phyloP scores from a whole-genome alignment of 2,888 invertebrate genomes.

The Halictus quadricinctus region DNA sequence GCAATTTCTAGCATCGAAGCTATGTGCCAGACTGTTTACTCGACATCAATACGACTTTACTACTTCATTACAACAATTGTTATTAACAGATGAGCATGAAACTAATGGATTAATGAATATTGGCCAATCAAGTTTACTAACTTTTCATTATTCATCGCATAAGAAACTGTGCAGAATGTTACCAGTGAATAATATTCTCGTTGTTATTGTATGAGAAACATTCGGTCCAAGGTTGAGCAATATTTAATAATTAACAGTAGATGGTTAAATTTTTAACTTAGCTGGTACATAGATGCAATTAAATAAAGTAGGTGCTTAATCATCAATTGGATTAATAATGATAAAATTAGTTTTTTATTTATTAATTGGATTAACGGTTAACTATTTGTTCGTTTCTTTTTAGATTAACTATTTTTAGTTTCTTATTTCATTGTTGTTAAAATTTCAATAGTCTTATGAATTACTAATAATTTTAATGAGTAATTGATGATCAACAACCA shows the following conservation, averaged over 20 bases:
- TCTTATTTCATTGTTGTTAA: background rate
- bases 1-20: background rate
- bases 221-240: background rate
- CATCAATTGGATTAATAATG: background rate
- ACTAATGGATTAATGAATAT: background rate
- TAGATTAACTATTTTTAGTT: no score
- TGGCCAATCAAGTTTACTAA: background rate
- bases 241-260: background rate
- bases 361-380: background rate
- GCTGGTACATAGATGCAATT: slow-evolving; percentile 1
- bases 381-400: no score
- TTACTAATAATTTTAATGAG: background rate
- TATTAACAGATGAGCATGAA: background rate
- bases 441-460: background rate
- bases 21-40: background rate
- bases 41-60: background rate
- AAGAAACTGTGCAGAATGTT: background rate
- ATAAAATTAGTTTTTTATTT: no score
- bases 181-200: background rate
- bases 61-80: background rate
- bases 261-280: background rate
- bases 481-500: background rate
- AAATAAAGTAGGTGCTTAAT: background rate
- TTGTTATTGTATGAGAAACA: background rate
- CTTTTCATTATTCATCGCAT: background rate